phyloP scores from a whole-genome alignment of 2,888 invertebrate species.

The Papilio protenor region DNA sequence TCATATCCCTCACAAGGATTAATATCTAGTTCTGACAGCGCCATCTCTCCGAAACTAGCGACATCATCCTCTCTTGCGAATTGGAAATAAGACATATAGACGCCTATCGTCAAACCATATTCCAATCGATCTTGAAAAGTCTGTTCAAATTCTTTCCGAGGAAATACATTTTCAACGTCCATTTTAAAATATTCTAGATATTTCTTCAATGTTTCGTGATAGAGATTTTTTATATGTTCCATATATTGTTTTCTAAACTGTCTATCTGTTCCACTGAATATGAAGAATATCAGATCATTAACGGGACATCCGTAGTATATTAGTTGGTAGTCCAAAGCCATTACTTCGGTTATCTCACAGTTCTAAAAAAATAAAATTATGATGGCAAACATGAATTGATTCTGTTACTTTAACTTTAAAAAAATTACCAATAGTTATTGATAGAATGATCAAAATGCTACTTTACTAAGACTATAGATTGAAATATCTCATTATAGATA shows the following conservation, averaged over 20 bases:
- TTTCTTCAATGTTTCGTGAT: conserved; percentile 54
- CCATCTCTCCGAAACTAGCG: conserved; percentile 51
- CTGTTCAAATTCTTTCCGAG: conserved; percentile 57
- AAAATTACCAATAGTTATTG: too few relatives aligned
- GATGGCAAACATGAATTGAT: not conserved
- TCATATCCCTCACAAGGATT: conserved; percentile 52
- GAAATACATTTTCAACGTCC: conserved; percentile 54
- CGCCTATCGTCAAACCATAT: conserved; percentile 56
- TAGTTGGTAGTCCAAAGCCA: conserved; percentile 62
- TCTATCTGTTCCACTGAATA: conserved; percentile 57
- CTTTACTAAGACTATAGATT: too few relatives aligned
- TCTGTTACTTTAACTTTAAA: not conserved
- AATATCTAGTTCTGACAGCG: conserved; percentile 45
- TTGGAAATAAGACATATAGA: conserved; percentile 56
- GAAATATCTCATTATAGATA: too few relatives aligned
- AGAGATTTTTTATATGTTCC: conserved; percentile 56
- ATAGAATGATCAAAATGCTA: too few relatives aligned
- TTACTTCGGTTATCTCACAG: conserved; percentile 50
- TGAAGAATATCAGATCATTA: conserved; percentile 60
- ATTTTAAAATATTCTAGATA: conserved; percentile 59
- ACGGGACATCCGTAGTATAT: conserved; percentile 58
- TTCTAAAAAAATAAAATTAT: conserved; percentile 52
- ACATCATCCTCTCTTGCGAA: conserved; percentile 56
- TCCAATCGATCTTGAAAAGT: conserved; percentile 57
- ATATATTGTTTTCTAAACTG: conserved; percentile 59